Percentiles rank a stretch among this genome's conserved stretches.
These are phyloP conservation scores for Leptestheria dahalacensis DNA, from an alignment of 1,140 invertebrate genomes.

Conservation along the genomic window DNA sequence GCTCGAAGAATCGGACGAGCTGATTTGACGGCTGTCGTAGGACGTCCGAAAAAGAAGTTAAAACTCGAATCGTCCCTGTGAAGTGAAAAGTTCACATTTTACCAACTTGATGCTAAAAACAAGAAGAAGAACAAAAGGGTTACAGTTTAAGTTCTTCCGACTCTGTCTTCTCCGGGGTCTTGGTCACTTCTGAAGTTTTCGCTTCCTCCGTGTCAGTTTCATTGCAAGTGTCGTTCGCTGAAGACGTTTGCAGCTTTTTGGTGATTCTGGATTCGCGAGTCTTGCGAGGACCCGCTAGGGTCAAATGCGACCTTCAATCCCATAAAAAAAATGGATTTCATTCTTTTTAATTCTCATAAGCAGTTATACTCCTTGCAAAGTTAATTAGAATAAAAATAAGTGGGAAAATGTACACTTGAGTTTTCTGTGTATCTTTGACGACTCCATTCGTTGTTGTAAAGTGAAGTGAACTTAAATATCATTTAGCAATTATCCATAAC, in stretches of 20 bases:
- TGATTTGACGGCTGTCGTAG: slow-evolving; percentile 1
- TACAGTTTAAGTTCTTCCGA: not conserved
- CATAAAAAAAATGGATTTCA: no score
- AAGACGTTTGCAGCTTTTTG: not conserved
- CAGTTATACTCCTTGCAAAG: no score
- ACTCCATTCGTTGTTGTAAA: no score
- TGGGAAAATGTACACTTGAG: no score
- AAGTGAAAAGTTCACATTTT: not conserved
- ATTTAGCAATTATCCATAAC: no score
- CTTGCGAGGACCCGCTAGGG: not conserved
- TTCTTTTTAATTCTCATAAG: no score
- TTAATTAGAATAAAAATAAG: no score
- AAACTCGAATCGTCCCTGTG: not conserved
- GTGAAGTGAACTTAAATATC: no score
- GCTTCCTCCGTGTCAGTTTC: not conserved
- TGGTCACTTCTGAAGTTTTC: not conserved
- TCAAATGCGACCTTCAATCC: not conserved
- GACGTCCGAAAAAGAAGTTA: slow-evolving; percentile 1
- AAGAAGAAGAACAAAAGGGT: not conserved
- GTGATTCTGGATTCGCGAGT: not conserved
- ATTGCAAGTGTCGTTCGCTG: not conserved
- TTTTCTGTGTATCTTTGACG: no score
- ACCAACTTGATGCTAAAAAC: not conserved
- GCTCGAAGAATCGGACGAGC: not conserved
- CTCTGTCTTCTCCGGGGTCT: not conserved